A percentile compares a stretch with the other conserved stretches of the same genome.
Evolutionary conservation across 2,113 vertebrate genomes (phyloP).

Genomic region (Toxostoma redivivum): DNA sequence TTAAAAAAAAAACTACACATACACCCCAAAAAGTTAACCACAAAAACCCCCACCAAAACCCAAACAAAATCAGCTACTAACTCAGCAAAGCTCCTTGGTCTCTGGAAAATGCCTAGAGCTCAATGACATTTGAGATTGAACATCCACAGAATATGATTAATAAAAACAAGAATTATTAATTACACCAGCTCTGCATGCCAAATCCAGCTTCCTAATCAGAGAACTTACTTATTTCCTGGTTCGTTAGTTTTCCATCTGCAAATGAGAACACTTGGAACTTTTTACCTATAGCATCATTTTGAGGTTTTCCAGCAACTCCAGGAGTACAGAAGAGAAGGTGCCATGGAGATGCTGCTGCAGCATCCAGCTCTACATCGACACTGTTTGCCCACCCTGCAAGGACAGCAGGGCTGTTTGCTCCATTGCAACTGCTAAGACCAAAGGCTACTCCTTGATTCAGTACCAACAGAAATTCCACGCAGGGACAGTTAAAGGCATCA

Average conservation of each 20-base stretch:
- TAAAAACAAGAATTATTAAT: background rate
- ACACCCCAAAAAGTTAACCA: background rate
- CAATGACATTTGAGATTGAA: background rate
- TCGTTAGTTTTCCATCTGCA: background rate
- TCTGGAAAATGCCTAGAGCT: background rate
- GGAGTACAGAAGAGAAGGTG: background rate
- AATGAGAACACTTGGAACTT: background rate
- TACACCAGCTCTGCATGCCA: background rate
- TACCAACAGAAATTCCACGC: background rate
- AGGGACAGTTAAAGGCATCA: background rate
- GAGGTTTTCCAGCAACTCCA: background rate
- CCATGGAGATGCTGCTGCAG: background rate
- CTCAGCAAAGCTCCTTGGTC: background rate
- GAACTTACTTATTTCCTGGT: background rate
- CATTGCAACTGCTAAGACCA: background rate
- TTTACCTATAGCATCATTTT: background rate
- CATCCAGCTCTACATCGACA: background rate
- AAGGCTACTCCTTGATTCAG: background rate
- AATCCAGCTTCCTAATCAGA: background rate
- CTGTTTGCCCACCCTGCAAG: background rate
- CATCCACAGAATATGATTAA: background rate
- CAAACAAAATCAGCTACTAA: background rate
- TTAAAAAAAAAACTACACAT: background rate
- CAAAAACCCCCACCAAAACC: background rate
- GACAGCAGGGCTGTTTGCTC: background rate